Percentiles rank a stretch among this genome's conserved stretches.
phyloP scores from a whole-genome alignment of 1,140 invertebrate genomes.

The Zaprionus africanus region DNA sequence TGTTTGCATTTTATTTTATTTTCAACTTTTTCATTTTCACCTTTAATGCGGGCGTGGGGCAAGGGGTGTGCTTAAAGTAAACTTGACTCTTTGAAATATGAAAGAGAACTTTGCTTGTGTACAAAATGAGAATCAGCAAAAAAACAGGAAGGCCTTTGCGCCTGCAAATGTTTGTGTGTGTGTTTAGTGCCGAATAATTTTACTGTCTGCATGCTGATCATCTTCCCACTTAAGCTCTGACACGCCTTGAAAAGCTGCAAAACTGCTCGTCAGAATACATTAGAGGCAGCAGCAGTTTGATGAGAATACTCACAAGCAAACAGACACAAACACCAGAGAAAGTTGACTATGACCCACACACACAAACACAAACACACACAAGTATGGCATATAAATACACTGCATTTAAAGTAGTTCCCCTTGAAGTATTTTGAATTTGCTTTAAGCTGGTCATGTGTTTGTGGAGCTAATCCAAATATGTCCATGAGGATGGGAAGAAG shows the following conservation, averaged over 20 bases:
- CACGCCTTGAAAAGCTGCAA: slow-evolving; percentile 1
- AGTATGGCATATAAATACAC: neutral
- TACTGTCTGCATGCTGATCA: slow-evolving; percentile 4
- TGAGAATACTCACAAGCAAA: neutral
- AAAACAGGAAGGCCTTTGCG: neutral
- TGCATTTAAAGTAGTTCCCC: neutral
- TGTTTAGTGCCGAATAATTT: neutral
- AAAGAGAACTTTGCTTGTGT: neutral
- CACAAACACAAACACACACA: neutral
- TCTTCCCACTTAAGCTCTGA: slow-evolving; percentile 2
- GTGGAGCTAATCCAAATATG: neutral
- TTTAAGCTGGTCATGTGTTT: slow-evolving; percentile 1
- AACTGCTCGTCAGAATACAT: slow-evolving; percentile 3
- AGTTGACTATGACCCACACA: neutral
- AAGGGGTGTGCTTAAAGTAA: neutral
- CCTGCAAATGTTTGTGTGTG: neutral
- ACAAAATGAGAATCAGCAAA: neutral
- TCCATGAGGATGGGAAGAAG: neutral
- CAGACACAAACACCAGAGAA: neutral
- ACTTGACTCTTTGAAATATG: neutral
- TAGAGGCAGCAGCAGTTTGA: neutral
- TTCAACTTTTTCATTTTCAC: neutral
- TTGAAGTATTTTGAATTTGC: neutral
- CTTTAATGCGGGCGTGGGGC: neutral
- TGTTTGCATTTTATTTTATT: neutral